A percentile compares a stretch with the other conserved stretches of the same genome.
Evolutionary conservation across 2,888 invertebrate species (phyloP).

Genomic region (Acrobasis suavella): DNA sequence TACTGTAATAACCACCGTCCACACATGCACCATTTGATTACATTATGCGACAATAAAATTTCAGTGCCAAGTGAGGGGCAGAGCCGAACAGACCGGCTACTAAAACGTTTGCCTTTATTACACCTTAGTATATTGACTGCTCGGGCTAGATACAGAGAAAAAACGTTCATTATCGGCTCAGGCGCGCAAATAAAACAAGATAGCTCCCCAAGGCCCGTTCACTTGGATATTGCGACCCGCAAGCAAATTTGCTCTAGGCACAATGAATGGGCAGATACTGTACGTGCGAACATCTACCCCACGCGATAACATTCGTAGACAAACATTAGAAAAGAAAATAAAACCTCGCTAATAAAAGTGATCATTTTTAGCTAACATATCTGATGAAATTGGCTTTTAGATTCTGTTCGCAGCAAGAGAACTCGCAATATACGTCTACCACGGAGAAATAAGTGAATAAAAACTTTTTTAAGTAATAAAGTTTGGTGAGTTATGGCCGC

Average conservation of each 20-base stretch:
- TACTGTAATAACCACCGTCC: slow-evolving; percentile 29
- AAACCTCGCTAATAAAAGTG: slow-evolving; percentile 29
- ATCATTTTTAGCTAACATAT: slow-evolving; percentile 12
- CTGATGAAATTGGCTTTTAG: slow-evolving; percentile 12
- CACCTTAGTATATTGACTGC: slow-evolving; percentile 70
- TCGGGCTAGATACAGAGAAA: slow-evolving; percentile 61
- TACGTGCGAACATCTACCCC: slow-evolving; percentile 52
- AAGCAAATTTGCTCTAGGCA: slow-evolving; percentile 79
- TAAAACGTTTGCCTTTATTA: slow-evolving; percentile 64
- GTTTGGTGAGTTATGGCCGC: slow-evolving; percentile 18
- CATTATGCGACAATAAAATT: slow-evolving; percentile 56
- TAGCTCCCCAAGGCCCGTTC: slow-evolving; percentile 70
- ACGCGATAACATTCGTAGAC: slow-evolving; percentile 58
- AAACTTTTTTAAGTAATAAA: slow-evolving; percentile 22
- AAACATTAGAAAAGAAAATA: slow-evolving; percentile 40
- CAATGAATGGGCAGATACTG: slow-evolving; percentile 72
- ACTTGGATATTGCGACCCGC: slow-evolving; percentile 76
- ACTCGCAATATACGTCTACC: slow-evolving; percentile 19
- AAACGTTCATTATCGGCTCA: slow-evolving; percentile 76
- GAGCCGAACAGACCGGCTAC: slow-evolving; percentile 40
- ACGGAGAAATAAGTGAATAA: slow-evolving; percentile 18
- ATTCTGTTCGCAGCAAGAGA: background rate
- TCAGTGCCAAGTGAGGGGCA: slow-evolving; percentile 46
- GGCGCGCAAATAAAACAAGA: slow-evolving; percentile 73
- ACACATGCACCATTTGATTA: slow-evolving; percentile 51